Base-by-base conservation (phyloP, 2,888 invertebrate genomes). In the Cepaea hortensis region DNA sequence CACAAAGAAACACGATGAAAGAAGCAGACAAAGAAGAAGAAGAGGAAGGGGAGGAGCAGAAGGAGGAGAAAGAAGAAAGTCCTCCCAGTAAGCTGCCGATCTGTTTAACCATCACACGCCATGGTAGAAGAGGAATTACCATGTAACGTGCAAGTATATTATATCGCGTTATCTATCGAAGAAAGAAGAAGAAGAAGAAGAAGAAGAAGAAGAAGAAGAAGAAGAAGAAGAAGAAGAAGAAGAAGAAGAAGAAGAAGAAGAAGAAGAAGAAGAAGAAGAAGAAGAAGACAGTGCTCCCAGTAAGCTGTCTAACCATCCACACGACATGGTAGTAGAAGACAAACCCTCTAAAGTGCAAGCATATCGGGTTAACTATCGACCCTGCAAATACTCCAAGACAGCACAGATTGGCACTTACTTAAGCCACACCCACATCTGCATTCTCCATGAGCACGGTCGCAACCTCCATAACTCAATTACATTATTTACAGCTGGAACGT, bases 101-200 rank as follows among this genome's bases (percentile, higher is more conserved):
- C 35, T 35, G 35, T 35, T 1, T 35, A 35, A 35, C 35, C 35
- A 35, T 35, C 35, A 35, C 35, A 35, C 35, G 35, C 35, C 35
- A 35, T 35, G 35, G 35, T 35, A 35, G 35, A 35, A 35, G 35
- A 35, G 35, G 35, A 35, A 35, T 35, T 35, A 35, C 35, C 35
- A 35, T 35, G 35, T 35, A 35, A 35, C 35, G 35, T 35, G 35
- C 35, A 35, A 35, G 35, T 35, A 35, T 35, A 35, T 1, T 1
- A 35, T 35, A 35, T 35, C 35, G 35, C 0, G 35, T 35, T 35
- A 35, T 35, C 35, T 35, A 35, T 35, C 35, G 20, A 48, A 72
- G 62, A 75, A 80, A 85, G 81, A 73, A 68, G 86, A 65, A 73
- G 81, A 55, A 81, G 65, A 79, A 75, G 75, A 84, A 87, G 84